Conservation (phyloP, 1,140 invertebrate species). For the Frieseomelitta varia region DNA sequence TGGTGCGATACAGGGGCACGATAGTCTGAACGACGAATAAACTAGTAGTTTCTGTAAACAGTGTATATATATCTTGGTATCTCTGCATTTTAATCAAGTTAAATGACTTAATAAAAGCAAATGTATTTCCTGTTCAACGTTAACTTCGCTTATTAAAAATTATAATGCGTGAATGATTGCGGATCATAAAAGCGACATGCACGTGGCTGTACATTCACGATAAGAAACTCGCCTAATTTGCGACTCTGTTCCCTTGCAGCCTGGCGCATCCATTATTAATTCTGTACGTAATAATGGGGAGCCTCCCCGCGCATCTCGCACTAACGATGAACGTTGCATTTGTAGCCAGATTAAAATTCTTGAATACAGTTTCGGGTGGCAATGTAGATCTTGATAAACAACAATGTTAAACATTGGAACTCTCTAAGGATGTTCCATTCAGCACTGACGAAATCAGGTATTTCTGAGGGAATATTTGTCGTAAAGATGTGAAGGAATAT, state of each 20-base stretch:
- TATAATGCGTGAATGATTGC: constrained; percentile 26
- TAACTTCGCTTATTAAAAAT: constrained; percentile 39
- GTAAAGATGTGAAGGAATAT: not conserved
- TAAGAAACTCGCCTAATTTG: constrained; percentile 60
- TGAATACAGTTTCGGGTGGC: constrained; percentile 24
- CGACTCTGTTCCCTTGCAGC: constrained; percentile 38
- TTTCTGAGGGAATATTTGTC: no score
- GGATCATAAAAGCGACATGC: constrained; percentile 16
- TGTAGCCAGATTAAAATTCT: constrained; percentile 55
- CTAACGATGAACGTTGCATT: constrained; percentile 12
- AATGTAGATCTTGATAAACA: not conserved
- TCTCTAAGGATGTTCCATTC: not conserved
- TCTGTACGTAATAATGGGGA: constrained; percentile 43
- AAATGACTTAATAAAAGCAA: constrained; percentile 12
- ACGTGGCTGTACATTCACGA: constrained; percentile 31
- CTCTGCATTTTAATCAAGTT: constrained; percentile 23
- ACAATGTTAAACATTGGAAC: not conserved
- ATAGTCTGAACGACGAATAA: not conserved
- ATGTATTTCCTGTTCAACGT: constrained; percentile 26
- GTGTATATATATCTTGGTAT: not conserved
- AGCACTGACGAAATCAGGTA: not conserved
- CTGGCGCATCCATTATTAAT: constrained; percentile 62
- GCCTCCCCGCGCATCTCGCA: not conserved
- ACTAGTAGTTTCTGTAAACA: no score
- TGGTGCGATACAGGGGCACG: not conserved